phyloP scores from a whole-genome alignment of 1,140 invertebrate species.

The Anoplolepis gracilipes region DNA sequence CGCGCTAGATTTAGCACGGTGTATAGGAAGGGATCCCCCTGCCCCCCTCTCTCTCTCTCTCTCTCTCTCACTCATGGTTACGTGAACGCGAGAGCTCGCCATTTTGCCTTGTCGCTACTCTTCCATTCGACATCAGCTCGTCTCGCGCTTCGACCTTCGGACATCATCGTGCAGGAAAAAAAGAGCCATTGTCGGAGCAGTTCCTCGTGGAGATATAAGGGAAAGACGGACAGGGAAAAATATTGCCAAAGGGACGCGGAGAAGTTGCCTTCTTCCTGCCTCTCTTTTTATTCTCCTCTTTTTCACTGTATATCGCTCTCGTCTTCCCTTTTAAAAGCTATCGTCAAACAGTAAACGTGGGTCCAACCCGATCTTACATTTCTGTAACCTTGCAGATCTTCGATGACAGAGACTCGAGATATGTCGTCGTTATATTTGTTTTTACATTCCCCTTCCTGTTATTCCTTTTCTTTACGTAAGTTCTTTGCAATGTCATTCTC shows the following conservation, averaged over 20 bases:
- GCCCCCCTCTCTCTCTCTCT: too few relatives aligned
- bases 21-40: constrained; percentile 26
- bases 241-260: not conserved
- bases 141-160: constrained; percentile 52
- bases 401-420: not conserved
- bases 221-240: not conserved
- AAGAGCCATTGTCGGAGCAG: constrained; percentile 36
- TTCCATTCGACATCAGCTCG: constrained; percentile 39
- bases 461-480: not conserved
- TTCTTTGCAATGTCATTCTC: not conserved
- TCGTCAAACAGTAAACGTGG: not conserved
- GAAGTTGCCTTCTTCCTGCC: not conserved
- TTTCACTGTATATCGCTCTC: not conserved
- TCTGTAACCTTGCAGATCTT: not conserved
- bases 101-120: constrained; percentile 48
- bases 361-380: not conserved
- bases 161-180: constrained; percentile 38
- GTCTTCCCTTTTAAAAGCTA: not conserved
- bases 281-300: not conserved
- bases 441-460: not conserved
- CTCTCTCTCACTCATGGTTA: constrained; percentile 25
- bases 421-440: not conserved
- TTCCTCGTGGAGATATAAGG: constrained; percentile 11
- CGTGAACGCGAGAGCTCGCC: constrained; percentile 51
- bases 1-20: constrained; percentile 50